phyloP scores from a whole-genome alignment of 2,797 vertebrate species.

The Aulostomus chinensis region DNA sequence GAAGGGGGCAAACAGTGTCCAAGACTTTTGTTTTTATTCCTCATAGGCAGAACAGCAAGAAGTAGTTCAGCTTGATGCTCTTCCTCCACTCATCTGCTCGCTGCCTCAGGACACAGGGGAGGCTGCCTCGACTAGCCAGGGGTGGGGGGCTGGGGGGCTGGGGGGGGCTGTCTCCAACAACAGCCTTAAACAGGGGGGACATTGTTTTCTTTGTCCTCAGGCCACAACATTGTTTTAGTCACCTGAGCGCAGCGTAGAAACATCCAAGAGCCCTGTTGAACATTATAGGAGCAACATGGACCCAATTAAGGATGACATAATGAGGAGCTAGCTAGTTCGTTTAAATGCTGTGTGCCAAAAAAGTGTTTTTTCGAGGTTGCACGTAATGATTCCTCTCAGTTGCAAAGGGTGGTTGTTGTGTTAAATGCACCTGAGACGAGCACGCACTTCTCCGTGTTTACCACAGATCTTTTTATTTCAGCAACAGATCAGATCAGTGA shows the following conservation, averaged over 20 bases:
- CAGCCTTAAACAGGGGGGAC: conserved; percentile 40
- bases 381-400: conserved; percentile 16
- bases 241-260: conserved; percentile 40
- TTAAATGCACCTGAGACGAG: conserved; percentile 17
- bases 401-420: background rate
- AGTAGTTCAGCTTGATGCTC: too few relatives aligned
- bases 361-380: conserved; percentile 5
- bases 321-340: conserved; percentile 16
- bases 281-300: conserved; percentile 25
- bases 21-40: conserved; percentile 20
- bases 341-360: conserved; percentile 9
- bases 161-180: too few relatives aligned
- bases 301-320: conserved; percentile 39
- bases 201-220: conserved; percentile 43
- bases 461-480: conserved; percentile 41
- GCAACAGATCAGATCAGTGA: conserved; percentile 39
- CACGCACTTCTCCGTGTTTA: conserved; percentile 32
- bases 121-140: conserved; percentile 31
- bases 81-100: conserved; percentile 18
- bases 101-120: conserved; percentile 18
- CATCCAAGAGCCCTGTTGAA: conserved; percentile 26
- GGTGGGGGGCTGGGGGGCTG: conserved; percentile 43
- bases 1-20: conserved; percentile 26
- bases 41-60: conserved; percentile 17
- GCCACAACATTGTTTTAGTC: conserved; percentile 41